Evolutionary conservation across 2,888 invertebrate species (phyloP).

Genomic region (Cantharis nigra): DNA sequence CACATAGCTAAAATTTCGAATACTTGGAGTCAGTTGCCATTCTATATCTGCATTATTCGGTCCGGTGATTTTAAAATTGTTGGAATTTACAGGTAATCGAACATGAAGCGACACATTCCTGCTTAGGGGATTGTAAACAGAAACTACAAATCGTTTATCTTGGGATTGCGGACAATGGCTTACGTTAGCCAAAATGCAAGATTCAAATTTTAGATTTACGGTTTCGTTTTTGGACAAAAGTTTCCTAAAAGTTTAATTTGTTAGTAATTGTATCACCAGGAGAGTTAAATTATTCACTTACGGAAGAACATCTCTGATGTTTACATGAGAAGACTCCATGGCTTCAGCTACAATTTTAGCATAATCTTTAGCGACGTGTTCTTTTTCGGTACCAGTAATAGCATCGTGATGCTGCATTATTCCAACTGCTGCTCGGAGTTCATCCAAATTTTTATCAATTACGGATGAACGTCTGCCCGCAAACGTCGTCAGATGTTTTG

Average conservation of each 20-base stretch:
- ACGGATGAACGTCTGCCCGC: conserved; percentile 57
- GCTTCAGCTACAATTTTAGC: conserved; percentile 71
- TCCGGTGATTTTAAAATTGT: conserved; percentile 28
- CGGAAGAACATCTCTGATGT: conserved; percentile 4
- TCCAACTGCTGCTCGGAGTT: conserved; percentile 72
- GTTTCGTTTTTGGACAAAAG: conserved; percentile 1
- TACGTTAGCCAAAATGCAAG: conserved; percentile 66
- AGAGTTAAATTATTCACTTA: conserved; percentile 5
- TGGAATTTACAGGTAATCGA: conserved; percentile 58
- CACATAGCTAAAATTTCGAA: conserved; percentile 30
- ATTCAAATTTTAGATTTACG: conserved; percentile 43
- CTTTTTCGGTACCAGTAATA: conserved; percentile 83
- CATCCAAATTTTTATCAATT: conserved; percentile 48
- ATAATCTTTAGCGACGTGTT: conserved; percentile 87
- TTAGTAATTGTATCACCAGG: neutral
- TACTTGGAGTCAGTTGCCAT: conserved; percentile 29
- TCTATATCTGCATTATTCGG: conserved; percentile 21
- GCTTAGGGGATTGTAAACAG: conserved; percentile 68
- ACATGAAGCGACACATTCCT: conserved; percentile 59
- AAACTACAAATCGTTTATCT: conserved; percentile 58
- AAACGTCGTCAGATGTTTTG: conserved; percentile 71
- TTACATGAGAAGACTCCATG: conserved; percentile 58
- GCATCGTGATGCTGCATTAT: conserved; percentile 92
- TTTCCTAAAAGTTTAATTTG: conserved; percentile 4
- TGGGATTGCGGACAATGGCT: conserved; percentile 63